Percentiles rank a stretch among this genome's conserved stretches.
phyloP scores from a whole-genome alignment of 2,797 vertebrate species.

The Argyrosomus regius region DNA sequence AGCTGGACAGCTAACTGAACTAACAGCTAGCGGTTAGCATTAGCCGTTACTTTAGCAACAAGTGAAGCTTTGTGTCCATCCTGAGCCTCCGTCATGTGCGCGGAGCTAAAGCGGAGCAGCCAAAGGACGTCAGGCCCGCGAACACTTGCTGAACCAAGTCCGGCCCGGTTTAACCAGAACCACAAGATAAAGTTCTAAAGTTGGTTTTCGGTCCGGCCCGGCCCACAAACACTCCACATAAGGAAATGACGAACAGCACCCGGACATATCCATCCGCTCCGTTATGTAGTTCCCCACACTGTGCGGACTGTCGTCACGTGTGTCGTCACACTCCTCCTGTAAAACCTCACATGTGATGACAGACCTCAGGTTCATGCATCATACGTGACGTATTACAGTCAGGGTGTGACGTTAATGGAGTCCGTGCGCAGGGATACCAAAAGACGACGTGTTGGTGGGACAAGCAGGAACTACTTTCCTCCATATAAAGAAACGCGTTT shows the following conservation, averaged over 20 bases:
- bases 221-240: slow-evolving; percentile 69
- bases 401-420: accelerated
- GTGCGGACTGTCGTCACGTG: accelerated
- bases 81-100: not conserved
- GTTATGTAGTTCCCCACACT: slow-evolving; percentile 45
- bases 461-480: slow-evolving; percentile 77
- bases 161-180: not conserved
- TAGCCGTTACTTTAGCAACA: slow-evolving; percentile 51
- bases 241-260: slow-evolving; percentile 61
- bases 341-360: accelerated
- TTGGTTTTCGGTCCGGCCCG: slow-evolving; percentile 53
- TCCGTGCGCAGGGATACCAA: slow-evolving; percentile 2
- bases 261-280: slow-evolving; percentile 41
- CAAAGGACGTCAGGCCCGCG: not conserved
- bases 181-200: slow-evolving; percentile 62
- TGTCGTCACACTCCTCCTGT: accelerated
- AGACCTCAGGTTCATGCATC: accelerated
- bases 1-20: slow-evolving; percentile 30
- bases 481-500: slow-evolving; percentile 93
- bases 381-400: accelerated
- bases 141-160: not conserved
- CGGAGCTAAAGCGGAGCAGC: not conserved
- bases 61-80: slow-evolving; percentile 9
- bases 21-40: slow-evolving; percentile 31
- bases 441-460: slow-evolving; percentile 17